These are phyloP conservation scores for Procavia capensis DNA, from an alignment of 2,113 vertebrate species.

Conservation along the genomic window DNA sequence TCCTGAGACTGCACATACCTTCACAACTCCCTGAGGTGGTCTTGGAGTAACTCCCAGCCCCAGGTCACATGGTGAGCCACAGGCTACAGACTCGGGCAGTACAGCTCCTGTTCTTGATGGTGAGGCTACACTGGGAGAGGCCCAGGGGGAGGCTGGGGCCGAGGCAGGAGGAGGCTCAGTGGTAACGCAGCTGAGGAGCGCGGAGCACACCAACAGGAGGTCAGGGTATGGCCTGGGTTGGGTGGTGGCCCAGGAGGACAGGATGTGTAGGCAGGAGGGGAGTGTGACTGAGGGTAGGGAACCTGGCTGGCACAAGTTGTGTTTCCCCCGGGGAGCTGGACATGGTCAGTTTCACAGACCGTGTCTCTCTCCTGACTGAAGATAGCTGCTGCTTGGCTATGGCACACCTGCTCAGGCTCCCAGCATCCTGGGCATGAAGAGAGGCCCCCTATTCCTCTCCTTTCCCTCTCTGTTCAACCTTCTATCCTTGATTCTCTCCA, in stretches of 20 bases:
- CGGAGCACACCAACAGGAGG: background rate
- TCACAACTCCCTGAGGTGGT: background rate
- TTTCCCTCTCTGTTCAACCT: background rate
- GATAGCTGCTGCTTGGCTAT: background rate
- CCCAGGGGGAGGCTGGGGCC: background rate
- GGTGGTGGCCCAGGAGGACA: background rate
- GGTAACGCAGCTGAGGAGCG: background rate
- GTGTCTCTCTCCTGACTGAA: background rate
- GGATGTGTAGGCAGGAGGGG: background rate
- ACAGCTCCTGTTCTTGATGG: background rate
- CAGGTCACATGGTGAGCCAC: background rate
- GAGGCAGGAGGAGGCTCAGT: no score
- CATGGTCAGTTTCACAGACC: background rate
- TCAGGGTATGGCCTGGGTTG: no score
- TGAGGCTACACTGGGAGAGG: no score
- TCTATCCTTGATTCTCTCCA: background rate
- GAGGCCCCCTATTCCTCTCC: no score
- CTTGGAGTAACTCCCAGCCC: background rate
- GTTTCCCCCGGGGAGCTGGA: background rate
- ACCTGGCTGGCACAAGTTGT: background rate
- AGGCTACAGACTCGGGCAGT: background rate
- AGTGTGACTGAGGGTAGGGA: fast-evolving
- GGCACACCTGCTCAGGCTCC: background rate
- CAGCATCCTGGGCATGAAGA: background rate
- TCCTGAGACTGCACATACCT: no score